Base-by-base conservation (phyloP, 1,140 invertebrate genomes). In the Orchesella cincta region DNA sequence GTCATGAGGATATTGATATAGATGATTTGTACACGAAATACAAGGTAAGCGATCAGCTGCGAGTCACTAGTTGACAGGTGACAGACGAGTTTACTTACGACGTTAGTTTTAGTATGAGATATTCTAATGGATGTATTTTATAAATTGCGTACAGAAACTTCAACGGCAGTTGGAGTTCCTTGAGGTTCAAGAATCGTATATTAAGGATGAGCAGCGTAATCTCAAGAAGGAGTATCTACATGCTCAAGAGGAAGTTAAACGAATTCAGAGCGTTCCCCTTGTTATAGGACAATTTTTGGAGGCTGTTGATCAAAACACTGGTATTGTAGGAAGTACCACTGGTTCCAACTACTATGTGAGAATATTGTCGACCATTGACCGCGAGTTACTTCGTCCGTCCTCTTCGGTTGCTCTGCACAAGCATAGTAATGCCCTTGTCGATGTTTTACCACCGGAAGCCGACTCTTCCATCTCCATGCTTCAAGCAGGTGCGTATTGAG, bases 201-300 rank as follows among this genome's bases (percentile, higher is more conserved):
- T 98, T 67, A 99, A 99, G 87, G 95, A 98, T 90, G 97, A 99
- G 85, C 96, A 97, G 84, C 91, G 96, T 67, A 98, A 98, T 86
- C 87, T 99, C 39, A 98, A 98, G 83, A 98, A 98, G 83, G 97
- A 98, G 86, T 97, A 98, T 84, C 87, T 98, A 1, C 96, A 99
- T 88, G 97, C 97, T 35, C 96, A 99, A 86, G 96, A 98, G 87
- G 96, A 95, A 88, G 95, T 98, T 0, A 98, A 98, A 85, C 89
- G 97, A 52, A 98, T 98, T 84, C 96, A 99, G 85, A 97, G 95
- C 85, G 96, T 98, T 3, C 97, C 97, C 34, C 87, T 99, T 67
- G 96, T 98, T 1, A 98, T 99, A 87, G 97, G 97, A 14, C 97
- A 99, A 86, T 98, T 99, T 85, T 87, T 99, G 76, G 97, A 99